Conservation (phyloP, 2,888 invertebrate species). For the Spodoptera picta region DNA sequence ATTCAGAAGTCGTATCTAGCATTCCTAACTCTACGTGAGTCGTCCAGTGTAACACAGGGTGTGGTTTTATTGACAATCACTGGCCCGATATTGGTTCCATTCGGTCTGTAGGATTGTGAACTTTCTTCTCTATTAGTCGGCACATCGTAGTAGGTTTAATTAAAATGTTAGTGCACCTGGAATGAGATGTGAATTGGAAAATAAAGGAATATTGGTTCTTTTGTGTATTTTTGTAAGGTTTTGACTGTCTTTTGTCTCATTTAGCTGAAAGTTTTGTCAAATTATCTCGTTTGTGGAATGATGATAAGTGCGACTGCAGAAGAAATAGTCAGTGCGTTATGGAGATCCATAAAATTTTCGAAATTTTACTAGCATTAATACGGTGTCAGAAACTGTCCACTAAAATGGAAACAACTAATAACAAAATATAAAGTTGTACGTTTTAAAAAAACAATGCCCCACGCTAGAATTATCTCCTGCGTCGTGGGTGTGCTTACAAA, state of each 20-base stretch:
- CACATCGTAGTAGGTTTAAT: constrained; percentile 2
- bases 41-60: constrained; percentile 32
- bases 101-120: constrained; percentile 24
- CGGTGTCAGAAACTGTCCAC: too few species aligned
- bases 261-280: too few species aligned
- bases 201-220: neutral
- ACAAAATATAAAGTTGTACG: too few species aligned
- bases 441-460: too few species aligned
- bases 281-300: too few species aligned
- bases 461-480: too few species aligned
- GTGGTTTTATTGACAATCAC: constrained; percentile 55
- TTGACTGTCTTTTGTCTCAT: neutral
- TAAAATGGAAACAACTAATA: too few species aligned
- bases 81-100: constrained; percentile 37
- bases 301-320: too few species aligned
- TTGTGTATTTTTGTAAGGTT: neutral
- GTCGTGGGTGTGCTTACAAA: too few species aligned
- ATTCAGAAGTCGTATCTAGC: constrained; percentile 18
- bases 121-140: constrained; percentile 14
- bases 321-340: too few species aligned
- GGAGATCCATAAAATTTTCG: too few species aligned
- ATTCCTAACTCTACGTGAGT: neutral
- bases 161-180: constrained; percentile 10
- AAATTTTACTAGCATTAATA: too few species aligned
- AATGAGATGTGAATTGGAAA: neutral